Conservation (phyloP, 2,888 invertebrate species). For the Cecidostiba fungosa region DNA sequence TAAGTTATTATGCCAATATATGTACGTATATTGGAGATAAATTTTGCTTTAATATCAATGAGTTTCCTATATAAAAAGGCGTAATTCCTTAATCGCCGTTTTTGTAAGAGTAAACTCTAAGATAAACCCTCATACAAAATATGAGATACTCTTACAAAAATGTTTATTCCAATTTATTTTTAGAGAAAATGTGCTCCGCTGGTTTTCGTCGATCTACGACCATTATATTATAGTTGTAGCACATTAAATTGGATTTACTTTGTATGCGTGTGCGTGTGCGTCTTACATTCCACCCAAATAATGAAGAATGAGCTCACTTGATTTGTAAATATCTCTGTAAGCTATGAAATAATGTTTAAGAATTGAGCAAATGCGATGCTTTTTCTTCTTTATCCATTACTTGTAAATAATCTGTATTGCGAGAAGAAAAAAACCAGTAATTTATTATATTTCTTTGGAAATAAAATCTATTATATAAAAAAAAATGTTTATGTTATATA, state of each 20-base stretch:
- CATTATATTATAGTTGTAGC: constrained; percentile 8
- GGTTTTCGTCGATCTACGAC: constrained; percentile 15
- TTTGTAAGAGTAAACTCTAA: background rate
- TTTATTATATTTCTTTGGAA: constrained; percentile 71
- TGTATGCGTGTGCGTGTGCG: constrained; percentile 50
- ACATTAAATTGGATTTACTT: constrained; percentile 27
- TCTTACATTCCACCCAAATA: constrained; percentile 76
- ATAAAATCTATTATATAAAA: constrained; percentile 50
- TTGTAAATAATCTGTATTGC: constrained; percentile 71
- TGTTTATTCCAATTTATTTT: background rate
- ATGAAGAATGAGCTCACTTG: constrained; percentile 52
- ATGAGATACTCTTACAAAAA: background rate
- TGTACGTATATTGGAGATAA: background rate
- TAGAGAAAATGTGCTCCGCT: constrained; percentile 31
- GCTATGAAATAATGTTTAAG: constrained; percentile 55
- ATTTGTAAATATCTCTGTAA: constrained; percentile 64
- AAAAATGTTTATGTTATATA: background rate
- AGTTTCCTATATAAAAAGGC: background rate
- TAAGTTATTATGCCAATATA: background rate
- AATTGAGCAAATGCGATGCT: constrained; percentile 49
- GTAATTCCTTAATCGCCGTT: background rate
- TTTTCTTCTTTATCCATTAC: constrained; percentile 64
- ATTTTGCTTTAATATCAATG: background rate
- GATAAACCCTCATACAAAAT: background rate
- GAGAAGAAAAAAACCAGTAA: constrained; percentile 72